These are phyloP conservation scores for Pachypanchax playfairii DNA, from an alignment of 2,113 vertebrate species.

Conservation along the genomic window DNA sequence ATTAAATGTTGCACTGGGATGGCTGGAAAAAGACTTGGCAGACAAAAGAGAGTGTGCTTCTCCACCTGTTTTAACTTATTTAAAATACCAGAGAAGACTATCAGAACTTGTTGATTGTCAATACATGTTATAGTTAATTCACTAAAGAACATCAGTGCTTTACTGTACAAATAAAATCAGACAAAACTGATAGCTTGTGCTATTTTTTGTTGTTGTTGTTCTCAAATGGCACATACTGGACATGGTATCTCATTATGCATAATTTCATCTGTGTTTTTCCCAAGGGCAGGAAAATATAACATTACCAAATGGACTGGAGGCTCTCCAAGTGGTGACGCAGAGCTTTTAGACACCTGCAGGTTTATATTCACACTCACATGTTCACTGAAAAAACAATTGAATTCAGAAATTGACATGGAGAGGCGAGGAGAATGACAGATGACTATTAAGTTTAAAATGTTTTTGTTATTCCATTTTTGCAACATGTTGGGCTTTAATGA, in stretches of 20 bases:
- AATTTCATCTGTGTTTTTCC: neutral
- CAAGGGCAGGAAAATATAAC: neutral
- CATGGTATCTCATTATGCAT: neutral
- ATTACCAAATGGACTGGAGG: neutral
- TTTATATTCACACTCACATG: neutral
- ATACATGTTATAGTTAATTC: neutral
- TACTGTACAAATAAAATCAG: neutral
- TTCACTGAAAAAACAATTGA: neutral
- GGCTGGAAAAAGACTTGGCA: neutral
- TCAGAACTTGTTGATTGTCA: neutral
- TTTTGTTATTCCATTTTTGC: neutral
- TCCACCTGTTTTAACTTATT: neutral
- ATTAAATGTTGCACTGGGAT: neutral
- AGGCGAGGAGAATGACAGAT: neutral
- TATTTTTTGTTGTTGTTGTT: neutral
- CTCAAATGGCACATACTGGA: neutral
- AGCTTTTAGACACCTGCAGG: constrained; percentile 9
- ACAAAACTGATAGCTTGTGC: no score
- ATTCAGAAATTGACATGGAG: constrained; percentile 1
- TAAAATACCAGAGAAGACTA: neutral
- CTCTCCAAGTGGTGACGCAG: neutral
- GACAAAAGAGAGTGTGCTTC: neutral
- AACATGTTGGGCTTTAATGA: constrained; percentile 5
- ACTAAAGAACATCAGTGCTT: neutral
- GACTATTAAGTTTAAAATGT: neutral